A percentile compares a stretch with the other conserved stretches of the same genome.
Conservation (phyloP, 2,113 vertebrate genomes). For the Gavialis gangeticus region DNA sequence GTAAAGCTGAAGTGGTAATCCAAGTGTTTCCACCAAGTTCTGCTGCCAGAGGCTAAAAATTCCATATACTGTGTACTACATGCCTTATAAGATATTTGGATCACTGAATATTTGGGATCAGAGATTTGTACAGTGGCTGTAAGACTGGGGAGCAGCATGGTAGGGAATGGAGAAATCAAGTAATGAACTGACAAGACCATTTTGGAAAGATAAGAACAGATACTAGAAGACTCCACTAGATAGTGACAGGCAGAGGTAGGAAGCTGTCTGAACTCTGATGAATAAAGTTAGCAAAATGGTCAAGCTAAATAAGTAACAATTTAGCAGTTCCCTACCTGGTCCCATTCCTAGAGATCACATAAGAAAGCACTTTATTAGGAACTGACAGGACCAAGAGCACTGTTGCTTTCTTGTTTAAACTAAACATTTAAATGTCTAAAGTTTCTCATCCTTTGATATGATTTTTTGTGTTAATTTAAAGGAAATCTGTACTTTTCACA, state of each 20-base stretch:
- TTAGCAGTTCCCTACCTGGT: not conserved
- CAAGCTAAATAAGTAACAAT: not conserved
- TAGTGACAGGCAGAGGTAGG: not conserved
- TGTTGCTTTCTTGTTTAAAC: not conserved
- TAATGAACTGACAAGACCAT: not conserved
- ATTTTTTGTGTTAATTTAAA: not conserved
- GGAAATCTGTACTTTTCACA: not conserved
- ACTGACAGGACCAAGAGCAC: not conserved
- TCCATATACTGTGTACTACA: not conserved
- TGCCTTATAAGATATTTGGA: not conserved
- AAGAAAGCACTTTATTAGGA: not conserved
- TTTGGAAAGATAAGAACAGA: not conserved
- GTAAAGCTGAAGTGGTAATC: not conserved
- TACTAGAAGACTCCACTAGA: not conserved
- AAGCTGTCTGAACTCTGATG: fast-evolving
- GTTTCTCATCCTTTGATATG: not conserved
- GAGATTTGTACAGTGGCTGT: not conserved
- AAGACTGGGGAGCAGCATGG: not conserved
- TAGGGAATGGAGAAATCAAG: not conserved
- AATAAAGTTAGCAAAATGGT: not conserved
- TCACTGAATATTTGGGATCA: not conserved
- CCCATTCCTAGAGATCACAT: not conserved
- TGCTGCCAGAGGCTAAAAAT: not conserved
- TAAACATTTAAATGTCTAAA: not conserved
- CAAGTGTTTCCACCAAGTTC: not conserved